A percentile compares a stretch with the other conserved stretches of the same genome.
Conservation (phyloP, 2,113 vertebrate species). For the Amblyornis subalaris region DNA sequence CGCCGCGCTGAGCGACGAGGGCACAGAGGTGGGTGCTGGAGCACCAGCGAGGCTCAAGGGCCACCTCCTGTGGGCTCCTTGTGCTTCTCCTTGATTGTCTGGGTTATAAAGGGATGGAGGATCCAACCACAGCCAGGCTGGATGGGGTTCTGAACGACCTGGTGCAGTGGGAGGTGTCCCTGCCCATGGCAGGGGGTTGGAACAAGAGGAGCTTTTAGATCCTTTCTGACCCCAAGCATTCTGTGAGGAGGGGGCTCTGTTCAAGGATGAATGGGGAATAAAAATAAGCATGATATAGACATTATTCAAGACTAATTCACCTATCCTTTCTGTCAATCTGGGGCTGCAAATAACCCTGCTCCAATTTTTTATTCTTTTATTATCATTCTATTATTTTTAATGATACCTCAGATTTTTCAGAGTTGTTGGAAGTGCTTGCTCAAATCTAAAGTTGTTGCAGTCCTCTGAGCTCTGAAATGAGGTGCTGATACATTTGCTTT, state of each 20-base stretch:
- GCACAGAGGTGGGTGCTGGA: slow-evolving; percentile 59
- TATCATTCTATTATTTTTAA: background rate
- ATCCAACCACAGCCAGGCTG: background rate
- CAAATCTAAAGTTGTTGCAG: background rate
- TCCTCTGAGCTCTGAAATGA: background rate
- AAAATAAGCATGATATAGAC: background rate
- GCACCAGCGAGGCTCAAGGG: fast-evolving
- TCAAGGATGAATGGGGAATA: background rate
- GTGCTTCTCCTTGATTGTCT: background rate
- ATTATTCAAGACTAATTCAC: background rate
- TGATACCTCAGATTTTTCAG: background rate
- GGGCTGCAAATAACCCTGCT: background rate
- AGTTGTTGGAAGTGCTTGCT: background rate
- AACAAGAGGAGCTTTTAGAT: background rate
- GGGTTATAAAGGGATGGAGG: background rate
- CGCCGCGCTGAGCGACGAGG: background rate
- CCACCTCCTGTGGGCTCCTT: fast-evolving
- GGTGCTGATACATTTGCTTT: background rate
- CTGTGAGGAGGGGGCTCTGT: background rate
- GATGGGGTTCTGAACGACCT: background rate
- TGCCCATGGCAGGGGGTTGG: background rate
- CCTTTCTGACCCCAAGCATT: background rate
- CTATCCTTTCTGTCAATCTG: background rate
- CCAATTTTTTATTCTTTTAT: background rate
- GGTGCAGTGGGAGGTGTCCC: background rate